Percentiles rank a stretch among this genome's conserved stretches.
Evolutionary conservation across 2,888 invertebrate genomes (phyloP).

Genomic region (Noctua janthe): DNA sequence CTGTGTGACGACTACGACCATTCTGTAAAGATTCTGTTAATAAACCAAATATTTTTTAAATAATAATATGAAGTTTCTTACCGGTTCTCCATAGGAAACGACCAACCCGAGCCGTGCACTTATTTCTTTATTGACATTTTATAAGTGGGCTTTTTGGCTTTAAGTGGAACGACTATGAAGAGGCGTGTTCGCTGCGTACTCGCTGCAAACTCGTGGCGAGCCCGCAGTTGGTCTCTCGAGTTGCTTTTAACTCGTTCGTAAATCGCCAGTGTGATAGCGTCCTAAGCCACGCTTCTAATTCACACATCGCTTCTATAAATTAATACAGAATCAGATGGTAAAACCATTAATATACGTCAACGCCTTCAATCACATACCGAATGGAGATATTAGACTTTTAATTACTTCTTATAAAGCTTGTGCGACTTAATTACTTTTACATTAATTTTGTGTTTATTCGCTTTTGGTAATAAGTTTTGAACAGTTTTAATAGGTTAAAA

Average conservation of each 20-base stretch:
- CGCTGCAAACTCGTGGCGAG: background rate
- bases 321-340: conserved; percentile 34
- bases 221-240: background rate
- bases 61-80: too few relatives aligned
- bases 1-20: background rate
- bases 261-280: background rate
- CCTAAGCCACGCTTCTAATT: conserved; percentile 56
- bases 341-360: conserved; percentile 52
- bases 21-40: background rate
- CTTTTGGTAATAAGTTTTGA: conserved; percentile 2
- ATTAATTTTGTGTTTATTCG: conserved; percentile 14
- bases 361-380: conserved; percentile 43
- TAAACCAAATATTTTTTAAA: background rate
- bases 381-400: conserved; percentile 44
- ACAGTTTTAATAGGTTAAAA: conserved; percentile 5
- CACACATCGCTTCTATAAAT: conserved; percentile 45
- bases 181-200: background rate
- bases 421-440: conserved; percentile 35
- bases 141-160: too few relatives aligned
- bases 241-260: background rate
- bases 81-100: background rate
- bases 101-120: background rate
- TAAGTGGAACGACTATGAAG: too few relatives aligned
- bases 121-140: background rate
- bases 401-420: conserved; percentile 31